Base-by-base conservation (phyloP, 2,888 invertebrate species). In the Prostheceraeus crozeri region DNA sequence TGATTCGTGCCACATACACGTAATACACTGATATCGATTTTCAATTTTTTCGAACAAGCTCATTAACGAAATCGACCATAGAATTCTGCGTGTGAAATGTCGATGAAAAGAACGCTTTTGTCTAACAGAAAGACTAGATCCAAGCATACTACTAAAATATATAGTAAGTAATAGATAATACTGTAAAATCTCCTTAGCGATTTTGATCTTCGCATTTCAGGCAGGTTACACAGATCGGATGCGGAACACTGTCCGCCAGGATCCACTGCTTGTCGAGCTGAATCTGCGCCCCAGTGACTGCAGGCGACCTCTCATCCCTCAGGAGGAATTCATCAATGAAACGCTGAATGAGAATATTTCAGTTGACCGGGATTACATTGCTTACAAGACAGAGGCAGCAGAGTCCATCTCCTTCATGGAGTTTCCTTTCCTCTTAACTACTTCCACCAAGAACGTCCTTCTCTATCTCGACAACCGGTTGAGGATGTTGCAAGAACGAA, bases 391-490 rank as follows among this genome's bases (percentile, higher is more conserved):
- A 16, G 57, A 53, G 16, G 19, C 36, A 14, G 1, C 3, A 1
- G 4, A 46, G 21, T 19, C 14, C 1, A 89, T 89, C 78, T 85
- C 88, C 69, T 91, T 90, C 78, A 85, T 91, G 82, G 82, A 84
- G 69, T 87, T 89, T 72, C 85, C 88, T 45, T 91, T 90, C 77
- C 85, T 93, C 65, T 78, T 93, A 64, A 89, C 88, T 28, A 87
- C 89, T 10, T 87, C 89, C 8, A 89, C 88, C 4, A 91, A 91
- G 79, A 87, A 87, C 1, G 82, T 88, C 66, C 89, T 88, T 0
- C 79, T 93, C 64, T 91, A 89, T 78, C 90, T 87, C 74, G 93
- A 93, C 78, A 91, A 89, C 77, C 83, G 90, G 59, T 88, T 93
- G 75, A 82, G 89, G 58, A 93, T 93, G 93, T 87, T 87, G 76